These are phyloP conservation scores for Zingel zingel DNA, from an alignment of 2,113 vertebrate genomes.

Conservation along the genomic window DNA sequence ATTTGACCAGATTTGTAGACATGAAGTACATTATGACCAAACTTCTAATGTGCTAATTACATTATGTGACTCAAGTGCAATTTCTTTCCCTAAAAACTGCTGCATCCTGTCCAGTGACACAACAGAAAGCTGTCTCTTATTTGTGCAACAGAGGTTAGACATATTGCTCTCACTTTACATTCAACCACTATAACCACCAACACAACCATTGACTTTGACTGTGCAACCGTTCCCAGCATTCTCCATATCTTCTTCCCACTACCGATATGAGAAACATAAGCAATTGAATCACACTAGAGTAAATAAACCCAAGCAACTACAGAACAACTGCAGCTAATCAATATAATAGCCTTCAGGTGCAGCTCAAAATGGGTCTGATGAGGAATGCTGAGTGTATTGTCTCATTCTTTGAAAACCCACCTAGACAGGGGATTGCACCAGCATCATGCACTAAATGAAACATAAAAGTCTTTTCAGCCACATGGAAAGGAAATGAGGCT, in stretches of 20 bases:
- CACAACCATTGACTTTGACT: not conserved
- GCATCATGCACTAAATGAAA: conserved; percentile 17
- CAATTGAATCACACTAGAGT: conserved; percentile 33
- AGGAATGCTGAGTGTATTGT: conserved; percentile 37
- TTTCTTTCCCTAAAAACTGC: too few species aligned
- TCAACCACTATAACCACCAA: conserved; percentile 2
- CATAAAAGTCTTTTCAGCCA: conserved; percentile 16
- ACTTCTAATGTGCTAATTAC: not conserved
- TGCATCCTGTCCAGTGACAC: not conserved
- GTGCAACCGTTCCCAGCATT: not conserved
- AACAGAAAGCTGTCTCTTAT: not conserved
- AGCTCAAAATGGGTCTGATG: conserved; percentile 32
- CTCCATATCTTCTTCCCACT: not conserved
- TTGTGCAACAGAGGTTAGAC: conserved; percentile 3
- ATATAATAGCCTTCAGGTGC: conserved; percentile 41
- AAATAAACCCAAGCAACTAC: conserved; percentile 54
- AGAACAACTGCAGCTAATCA: conserved; percentile 51
- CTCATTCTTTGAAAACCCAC: conserved; percentile 36
- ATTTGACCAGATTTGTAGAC: not conserved
- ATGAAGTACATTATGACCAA: not conserved
- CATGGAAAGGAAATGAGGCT: not conserved
- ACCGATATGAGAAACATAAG: conserved; percentile 45
- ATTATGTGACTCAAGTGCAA: not conserved
- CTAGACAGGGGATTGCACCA: conserved; percentile 7
- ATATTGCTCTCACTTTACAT: not conserved